Evolutionary conservation across 2,113 vertebrate species (phyloP), one percentile per base, ranked within the genome.

Genomic region (Sardina pilchardus): DNA sequence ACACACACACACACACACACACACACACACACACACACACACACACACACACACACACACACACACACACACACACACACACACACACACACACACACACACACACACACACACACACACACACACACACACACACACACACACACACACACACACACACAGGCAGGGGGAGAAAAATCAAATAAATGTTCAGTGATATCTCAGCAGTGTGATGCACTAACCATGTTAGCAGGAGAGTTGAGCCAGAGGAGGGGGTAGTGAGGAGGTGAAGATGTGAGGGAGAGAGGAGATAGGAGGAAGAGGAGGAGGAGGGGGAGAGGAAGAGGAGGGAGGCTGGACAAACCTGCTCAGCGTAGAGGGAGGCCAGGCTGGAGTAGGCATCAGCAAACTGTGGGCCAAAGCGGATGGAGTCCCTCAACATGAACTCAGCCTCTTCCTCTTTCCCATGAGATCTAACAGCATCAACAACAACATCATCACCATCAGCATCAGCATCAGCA

Each of bases 311-410:
- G 8, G 26, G 5, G 8, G 63, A 71, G 30, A 9, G 63, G 14
- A 10, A 71, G n/a, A 82, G 19, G 78, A n/a, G 26, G 24, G 17
- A 34, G 47, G 47, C 26, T 17, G n/a, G 43, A 45, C 88, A 42
- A 53, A 99, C 98, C 97, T 99, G 96, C 81, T 99, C 98, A 0
- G 97, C 97, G 21, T 98, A 92, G 17, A 99, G 94, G 0, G 98
- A 98, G 3, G 98, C 98, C 81, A 99, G 94, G 87, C 98, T 99
- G 30, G 98, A 98, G 87, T 98, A 99, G 0, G 98, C 97, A 78
- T 99, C 98, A 19, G 97, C 96, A 0, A 99, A 99, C 87, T 99
- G 96, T 0, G 97, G 96, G 19, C 98, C 98, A 0, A 96, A 96
- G 45, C 91, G 95, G 59, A 99, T 95, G 48, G 98, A 99, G 83